These are phyloP conservation scores for Lamprotornis superbus DNA, from an alignment of 2,113 vertebrate species.

Conservation along the genomic window DNA sequence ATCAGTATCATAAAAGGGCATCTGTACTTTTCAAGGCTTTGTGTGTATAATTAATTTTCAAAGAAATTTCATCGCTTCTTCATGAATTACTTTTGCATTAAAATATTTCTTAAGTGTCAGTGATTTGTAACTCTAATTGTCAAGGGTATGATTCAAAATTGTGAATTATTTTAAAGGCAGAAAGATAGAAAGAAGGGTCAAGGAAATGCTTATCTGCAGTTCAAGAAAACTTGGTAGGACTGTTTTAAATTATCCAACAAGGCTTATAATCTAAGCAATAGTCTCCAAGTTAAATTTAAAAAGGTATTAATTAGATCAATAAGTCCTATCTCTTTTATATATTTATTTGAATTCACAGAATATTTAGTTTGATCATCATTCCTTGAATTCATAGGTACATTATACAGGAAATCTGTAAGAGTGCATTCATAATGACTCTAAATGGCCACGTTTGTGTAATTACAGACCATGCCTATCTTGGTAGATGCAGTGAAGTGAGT, in stretches of 20 bases:
- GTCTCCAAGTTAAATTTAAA: background rate
- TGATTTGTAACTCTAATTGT: constrained; percentile 58
- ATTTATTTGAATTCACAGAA: background rate
- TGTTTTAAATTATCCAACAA: background rate
- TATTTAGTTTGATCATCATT: background rate
- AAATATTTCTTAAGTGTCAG: constrained; percentile 56
- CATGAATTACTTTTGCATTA: background rate
- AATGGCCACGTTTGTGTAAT: background rate
- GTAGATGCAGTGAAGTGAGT: background rate
- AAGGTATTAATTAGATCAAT: background rate
- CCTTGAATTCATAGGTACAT: background rate
- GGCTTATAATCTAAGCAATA: background rate
- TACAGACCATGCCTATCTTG: background rate
- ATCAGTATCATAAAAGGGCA: constrained; percentile 11
- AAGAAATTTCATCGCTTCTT: background rate
- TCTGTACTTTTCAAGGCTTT: constrained; percentile 16
- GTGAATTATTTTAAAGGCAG: constrained; percentile 45
- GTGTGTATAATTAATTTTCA: constrained; percentile 18
- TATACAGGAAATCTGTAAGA: background rate
- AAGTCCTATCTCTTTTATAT: background rate
- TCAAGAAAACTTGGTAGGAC: background rate
- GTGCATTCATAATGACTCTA: background rate
- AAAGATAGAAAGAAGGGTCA: constrained; percentile 16
- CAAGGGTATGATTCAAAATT: constrained; percentile 58
- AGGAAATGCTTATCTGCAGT: background rate